Base-by-base conservation (phyloP, 2,113 vertebrate genomes). In the Dicaeum eximium region DNA sequence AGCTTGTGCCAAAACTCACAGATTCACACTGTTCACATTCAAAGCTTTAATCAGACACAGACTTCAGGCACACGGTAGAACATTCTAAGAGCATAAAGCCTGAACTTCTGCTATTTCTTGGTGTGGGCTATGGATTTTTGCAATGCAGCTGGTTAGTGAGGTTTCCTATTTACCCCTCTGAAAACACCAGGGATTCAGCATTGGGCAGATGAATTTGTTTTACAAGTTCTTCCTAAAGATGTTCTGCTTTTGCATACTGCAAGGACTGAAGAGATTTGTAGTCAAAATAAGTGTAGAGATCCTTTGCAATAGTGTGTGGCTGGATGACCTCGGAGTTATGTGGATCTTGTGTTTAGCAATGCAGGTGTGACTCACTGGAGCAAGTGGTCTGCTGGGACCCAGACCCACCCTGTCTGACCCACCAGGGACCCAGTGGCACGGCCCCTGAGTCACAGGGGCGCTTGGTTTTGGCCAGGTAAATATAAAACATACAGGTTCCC, bases 101-200 rank as follows among this genome's bases (percentile, higher is more conserved):
- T 48, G 13, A 40, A 13, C 12, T 86, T 93, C 47, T 74, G 38
- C 28, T 81, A 1, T 79, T 84, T 80, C 22, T 25, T 40, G 31
- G 8, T 31, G 19, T 47, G 53, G 44, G 13, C 30, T 86, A 62
- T 4, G 17, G 14, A 2, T 71, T 81, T 80, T 80, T 83, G 35
- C 30, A 78, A 19, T n/a, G 47, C 38, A 47, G 23, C 13, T 48
- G 30, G 33, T 21, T 58, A 66, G n/a, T 0, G 0, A 80, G 22
- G 17, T 75, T 40, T 51, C 35, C 31, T 88, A 10, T 83, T 60
- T 40, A 61, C 8, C 15, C 10, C 35, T 71, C 33, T 38, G 72
- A 80, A 86, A 69, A 35, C 56, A 91, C 11, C 13, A 31, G 22
- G 27, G 33, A 84, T 58, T 78, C 64, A 78, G 42, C 0, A 0